Evolutionary conservation across 2,797 vertebrate species (phyloP).

Genomic region (Sus cebifrons): DNA sequence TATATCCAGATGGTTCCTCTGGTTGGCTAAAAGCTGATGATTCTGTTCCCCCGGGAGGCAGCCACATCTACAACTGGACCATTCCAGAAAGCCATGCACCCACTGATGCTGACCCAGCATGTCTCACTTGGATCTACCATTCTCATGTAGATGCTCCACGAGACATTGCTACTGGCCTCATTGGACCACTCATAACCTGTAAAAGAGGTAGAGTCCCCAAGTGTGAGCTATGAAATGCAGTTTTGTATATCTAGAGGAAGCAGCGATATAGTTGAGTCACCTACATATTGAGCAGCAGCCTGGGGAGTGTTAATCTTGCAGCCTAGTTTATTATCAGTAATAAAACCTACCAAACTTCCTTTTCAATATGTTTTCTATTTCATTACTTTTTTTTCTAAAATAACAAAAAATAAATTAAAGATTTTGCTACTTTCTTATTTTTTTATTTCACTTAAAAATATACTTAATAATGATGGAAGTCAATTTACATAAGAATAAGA

Average conservation of each 20-base stretch:
- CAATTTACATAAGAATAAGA: background rate
- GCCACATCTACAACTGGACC: conserved; percentile 92
- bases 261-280: background rate
- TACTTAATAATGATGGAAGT: background rate
- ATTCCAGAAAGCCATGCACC: conserved; percentile 91
- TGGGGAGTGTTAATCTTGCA: background rate
- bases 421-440: background rate
- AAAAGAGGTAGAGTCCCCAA: conserved; percentile 88
- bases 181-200: conserved; percentile 92
- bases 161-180: conserved; percentile 93
- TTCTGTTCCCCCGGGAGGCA: conserved; percentile 89
- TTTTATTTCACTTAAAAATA: conserved; percentile 2
- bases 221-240: background rate
- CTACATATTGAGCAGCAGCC: background rate
- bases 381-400: background rate
- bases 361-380: conserved; percentile 32
- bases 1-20: conserved; percentile 92
- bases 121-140: conserved; percentile 94
- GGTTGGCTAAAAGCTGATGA: conserved; percentile 91
- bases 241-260: conserved; percentile 5
- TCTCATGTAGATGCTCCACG: conserved; percentile 92
- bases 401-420: background rate
- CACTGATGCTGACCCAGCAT: conserved; percentile 90
- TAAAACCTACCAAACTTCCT: background rate
- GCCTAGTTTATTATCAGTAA: conserved; percentile 32